Evolutionary conservation across 1,140 invertebrate species (phyloP).

Genomic region (Heliconius hewitsoni): DNA sequence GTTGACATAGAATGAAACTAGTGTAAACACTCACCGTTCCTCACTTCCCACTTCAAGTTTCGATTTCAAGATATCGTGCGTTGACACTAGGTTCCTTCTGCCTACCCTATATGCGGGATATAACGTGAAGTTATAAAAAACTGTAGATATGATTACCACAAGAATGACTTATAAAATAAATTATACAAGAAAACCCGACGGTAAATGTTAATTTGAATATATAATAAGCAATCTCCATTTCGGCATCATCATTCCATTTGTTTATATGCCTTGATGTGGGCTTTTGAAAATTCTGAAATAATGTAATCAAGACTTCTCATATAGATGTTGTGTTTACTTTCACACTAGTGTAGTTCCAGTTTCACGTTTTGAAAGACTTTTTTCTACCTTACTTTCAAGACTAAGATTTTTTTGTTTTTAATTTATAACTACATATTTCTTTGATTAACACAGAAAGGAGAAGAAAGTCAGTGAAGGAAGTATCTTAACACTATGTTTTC

Average conservation of each 20-base stretch:
- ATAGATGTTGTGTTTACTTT: conserved; percentile 1
- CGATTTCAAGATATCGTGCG: too few relatives aligned
- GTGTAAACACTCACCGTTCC: too few relatives aligned
- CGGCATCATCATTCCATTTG: conserved; percentile 14
- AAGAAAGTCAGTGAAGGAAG: too few relatives aligned
- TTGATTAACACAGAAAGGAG: too few relatives aligned
- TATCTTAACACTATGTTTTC: too few relatives aligned
- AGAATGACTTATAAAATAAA: neutral
- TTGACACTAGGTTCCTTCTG: too few relatives aligned
- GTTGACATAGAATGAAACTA: too few relatives aligned
- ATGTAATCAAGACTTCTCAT: conserved; percentile 22
- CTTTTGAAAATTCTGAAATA: conserved; percentile 2
- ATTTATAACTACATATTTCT: too few relatives aligned
- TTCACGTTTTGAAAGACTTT: neutral
- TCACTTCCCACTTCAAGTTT: too few relatives aligned
- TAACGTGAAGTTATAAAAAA: too few relatives aligned
- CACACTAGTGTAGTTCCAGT: neutral
- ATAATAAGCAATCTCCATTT: conserved; percentile 31
- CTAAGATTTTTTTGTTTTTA: too few relatives aligned
- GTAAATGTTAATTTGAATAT: conserved; percentile 25
- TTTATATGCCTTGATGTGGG: conserved; percentile 5
- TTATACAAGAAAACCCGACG: neutral
- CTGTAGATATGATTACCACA: neutral
- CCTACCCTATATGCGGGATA: too few relatives aligned
- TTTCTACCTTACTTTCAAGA: neutral